Conservation (phyloP, 2,797 vertebrate genomes). For the Craterocephalus amniculus region DNA sequence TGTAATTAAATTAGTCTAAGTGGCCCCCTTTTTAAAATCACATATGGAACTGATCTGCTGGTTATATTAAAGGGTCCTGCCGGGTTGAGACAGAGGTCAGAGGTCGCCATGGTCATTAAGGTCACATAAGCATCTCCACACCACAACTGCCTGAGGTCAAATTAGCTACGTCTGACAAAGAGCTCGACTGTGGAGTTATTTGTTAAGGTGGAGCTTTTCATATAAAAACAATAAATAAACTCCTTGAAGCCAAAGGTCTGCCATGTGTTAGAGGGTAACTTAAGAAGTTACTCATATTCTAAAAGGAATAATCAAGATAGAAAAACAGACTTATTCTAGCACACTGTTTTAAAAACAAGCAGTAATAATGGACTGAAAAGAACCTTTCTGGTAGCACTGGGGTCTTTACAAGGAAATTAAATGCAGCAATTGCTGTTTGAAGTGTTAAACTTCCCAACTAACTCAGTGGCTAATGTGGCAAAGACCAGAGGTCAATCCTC, state of each 20-base stretch:
- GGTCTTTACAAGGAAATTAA: conserved; percentile 4
- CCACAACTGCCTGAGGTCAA: conserved; percentile 33
- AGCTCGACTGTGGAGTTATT: conserved; percentile 26
- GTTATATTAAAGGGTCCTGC: conserved; percentile 29
- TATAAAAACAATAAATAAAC: conserved; percentile 23
- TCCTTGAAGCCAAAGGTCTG: background rate
- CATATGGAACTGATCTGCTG: conserved; percentile 53
- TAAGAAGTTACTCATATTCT: background rate
- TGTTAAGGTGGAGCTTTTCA: conserved; percentile 12
- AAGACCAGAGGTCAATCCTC: conserved; percentile 61
- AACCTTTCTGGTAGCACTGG: background rate
- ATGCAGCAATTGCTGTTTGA: conserved; percentile 11
- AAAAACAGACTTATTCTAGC: background rate
- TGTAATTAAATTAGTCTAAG: conserved; percentile 41
- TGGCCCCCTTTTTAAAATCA: conserved; percentile 16
- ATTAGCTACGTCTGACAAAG: conserved; percentile 4
- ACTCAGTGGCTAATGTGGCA: conserved; percentile 38
- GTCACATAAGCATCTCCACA: conserved; percentile 26
- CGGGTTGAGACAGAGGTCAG: conserved; percentile 51
- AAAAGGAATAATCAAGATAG: background rate
- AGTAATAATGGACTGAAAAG: background rate
- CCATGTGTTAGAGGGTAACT: background rate
- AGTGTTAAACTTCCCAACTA: conserved; percentile 41
- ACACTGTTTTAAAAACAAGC: background rate
- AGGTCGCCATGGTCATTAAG: conserved; percentile 38